Base-by-base conservation (phyloP, 2,888 invertebrate species). In the Seladonia tumulorum region DNA sequence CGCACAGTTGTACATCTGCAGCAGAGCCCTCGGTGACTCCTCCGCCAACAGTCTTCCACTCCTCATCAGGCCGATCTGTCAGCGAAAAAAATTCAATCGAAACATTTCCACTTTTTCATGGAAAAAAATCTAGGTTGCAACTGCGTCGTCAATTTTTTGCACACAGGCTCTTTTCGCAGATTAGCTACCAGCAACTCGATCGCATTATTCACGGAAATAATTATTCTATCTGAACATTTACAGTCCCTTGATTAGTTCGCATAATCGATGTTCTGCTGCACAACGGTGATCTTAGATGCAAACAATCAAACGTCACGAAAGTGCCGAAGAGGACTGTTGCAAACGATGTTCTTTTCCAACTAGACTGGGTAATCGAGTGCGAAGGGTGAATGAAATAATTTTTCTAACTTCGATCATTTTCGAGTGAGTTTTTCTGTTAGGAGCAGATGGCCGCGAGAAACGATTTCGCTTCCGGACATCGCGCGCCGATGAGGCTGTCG, bases 41-140 rank as follows among this genome's bases (percentile, higher is more conserved):
- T 99, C 99, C 0, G 99, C 99, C 92, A 99, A 95, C 75, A 99
- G 96, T 79, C 97, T 96, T 0, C 99, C 99, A 94, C 98, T 98
- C 88, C 99, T 96, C 99, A 99, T 99, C 90, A 99, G 95, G 85
- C 99, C 99, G 94, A 99, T 99, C 98, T 98, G 95, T 47, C 49
- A 39, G 12, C 1, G 66, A 22, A 29, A 16, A 39, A 18, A 10
- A 53, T n/a, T n/a, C 10, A 10, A 53, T 53, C 5, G 22, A 53
- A 53, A n/a, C 53, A 35, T 76, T 29, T 5, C n/a, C 29, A 47
- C 16, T 47, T 14, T 66, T 42, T n/a, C 35, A 22, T 35, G 35
- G 3, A 35, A 10, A 29, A 0, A 35, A 2, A 25, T 66, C 0
- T 5, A 35, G 8, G 16, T 2, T 53, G 22, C 3, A 53, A n/a